Base-by-base conservation (phyloP, 2,797 vertebrate genomes). In the Danio kyathit region DNA sequence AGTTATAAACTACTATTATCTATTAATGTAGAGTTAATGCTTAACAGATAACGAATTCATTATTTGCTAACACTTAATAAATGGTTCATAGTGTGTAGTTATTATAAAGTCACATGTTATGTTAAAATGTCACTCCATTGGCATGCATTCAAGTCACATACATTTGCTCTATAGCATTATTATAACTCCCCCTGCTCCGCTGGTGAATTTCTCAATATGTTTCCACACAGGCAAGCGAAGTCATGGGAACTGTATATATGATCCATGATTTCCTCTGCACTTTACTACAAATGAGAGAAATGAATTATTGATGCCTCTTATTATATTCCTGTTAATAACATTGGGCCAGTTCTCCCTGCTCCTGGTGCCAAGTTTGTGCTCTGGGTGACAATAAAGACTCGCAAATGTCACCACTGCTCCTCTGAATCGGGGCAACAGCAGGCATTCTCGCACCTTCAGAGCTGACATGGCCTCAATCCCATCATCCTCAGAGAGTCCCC, bases 251-350 rank as follows among this genome's bases (percentile, higher is more conserved):
- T 10, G 13, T 67, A 70, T 60, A 63, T 16, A 54, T 6, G 49
- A 82, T 10, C 38, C 56, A 49, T 38, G 60, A 73, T 38, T 46
- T 76, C 61, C 40, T 71, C 6, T 52, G 29, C 52, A 60, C 59
- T 71, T 29, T 41, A 52, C 69, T 51, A 49, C 59, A 71, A 63
- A 64, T 60, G 14, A 64, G 44, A 54, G 7, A 17, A 6, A 54
- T 83, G 65, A 66, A 66, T 78, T 78, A 81, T 70, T 72, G 14
- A 72, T 72, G 69, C 63, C 51, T 77, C 51, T 56, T 64, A 57
- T 56, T 63, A 67, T 65, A 80, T 74, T 59, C 72, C 17, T 51
- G 71, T 63, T 76, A 73, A 65, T 70, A 77, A 72, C 52, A 71
- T 44, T 10, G 56, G 43, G 59, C 38, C 54, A 59, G 17, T 79